Percentiles rank a stretch among this genome's conserved stretches.
Conservation (phyloP, 2,888 invertebrate genomes). For the Drosophila greeni region DNA sequence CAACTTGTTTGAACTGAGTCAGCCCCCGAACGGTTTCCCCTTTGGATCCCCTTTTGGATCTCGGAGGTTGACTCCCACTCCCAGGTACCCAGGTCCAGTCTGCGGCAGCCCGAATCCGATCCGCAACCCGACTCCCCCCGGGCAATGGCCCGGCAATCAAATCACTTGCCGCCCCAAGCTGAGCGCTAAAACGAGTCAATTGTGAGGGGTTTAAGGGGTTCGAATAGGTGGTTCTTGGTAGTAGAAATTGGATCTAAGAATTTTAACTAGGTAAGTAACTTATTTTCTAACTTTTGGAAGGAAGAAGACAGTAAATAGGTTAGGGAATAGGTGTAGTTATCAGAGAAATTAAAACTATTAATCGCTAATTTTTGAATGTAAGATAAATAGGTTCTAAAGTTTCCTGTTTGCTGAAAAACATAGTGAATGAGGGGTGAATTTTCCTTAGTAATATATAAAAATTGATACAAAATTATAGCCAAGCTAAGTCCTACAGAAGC, state of each 20-base stretch:
- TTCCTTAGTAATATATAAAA: not conserved
- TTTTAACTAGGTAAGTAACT: accelerated
- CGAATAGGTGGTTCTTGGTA: conserved; percentile 18
- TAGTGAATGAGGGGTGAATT: not conserved
- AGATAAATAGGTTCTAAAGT: not conserved
- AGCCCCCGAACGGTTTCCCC: conserved; percentile 27
- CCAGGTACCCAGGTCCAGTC: conserved; percentile 14
- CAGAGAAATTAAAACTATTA: not conserved
- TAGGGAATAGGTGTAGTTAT: not conserved
- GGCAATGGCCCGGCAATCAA: conserved; percentile 55
- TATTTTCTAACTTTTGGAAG: not conserved
- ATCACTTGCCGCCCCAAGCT: conserved; percentile 75
- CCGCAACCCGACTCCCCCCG: conserved; percentile 42
- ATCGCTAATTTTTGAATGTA: not conserved
- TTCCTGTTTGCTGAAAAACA: not conserved
- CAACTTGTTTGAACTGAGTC: conserved; percentile 72
- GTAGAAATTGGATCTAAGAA: accelerated
- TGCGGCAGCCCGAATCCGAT: conserved; percentile 18
- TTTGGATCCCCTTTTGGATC: too few species aligned
- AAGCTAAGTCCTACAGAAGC: not conserved
- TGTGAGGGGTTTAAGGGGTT: conserved; percentile 29
- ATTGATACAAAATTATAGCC: not conserved
- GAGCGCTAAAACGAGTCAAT: conserved; percentile 43
- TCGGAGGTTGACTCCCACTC: conserved; percentile 7
- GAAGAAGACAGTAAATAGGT: too few species aligned